A percentile compares a stretch with the other conserved stretches of the same genome.
phyloP scores from a whole-genome alignment of 2,888 invertebrate species.

The Parelbella ahira region DNA sequence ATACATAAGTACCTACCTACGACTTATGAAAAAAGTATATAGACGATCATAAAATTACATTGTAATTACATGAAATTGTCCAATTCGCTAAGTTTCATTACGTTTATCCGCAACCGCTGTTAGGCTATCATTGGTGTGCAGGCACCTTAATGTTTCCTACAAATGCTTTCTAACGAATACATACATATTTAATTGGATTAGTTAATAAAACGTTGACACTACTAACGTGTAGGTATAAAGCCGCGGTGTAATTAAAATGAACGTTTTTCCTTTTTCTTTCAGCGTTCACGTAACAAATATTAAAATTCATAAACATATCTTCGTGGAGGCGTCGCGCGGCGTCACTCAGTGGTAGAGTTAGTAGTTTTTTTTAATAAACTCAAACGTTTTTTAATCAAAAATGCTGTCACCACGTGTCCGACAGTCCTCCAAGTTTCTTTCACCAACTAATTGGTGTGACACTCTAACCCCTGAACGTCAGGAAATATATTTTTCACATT shows the following conservation, averaged over 20 bases:
- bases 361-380: constrained; percentile 26
- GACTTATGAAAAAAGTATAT: too few species aligned
- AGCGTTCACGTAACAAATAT: constrained; percentile 19
- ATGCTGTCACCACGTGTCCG: constrained; percentile 60
- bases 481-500: constrained; percentile 47
- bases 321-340: too few species aligned
- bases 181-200: too few species aligned
- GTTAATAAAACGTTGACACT: constrained; percentile 1
- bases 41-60: too few species aligned
- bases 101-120: too few species aligned
- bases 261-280: constrained; percentile 20
- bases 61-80: too few species aligned
- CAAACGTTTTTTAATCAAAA: constrained; percentile 38
- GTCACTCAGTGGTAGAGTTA: constrained; percentile 14
- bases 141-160: too few species aligned
- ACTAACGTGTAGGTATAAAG: background rate
- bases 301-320: constrained; percentile 19
- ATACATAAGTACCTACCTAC: too few species aligned
- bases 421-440: constrained; percentile 59
- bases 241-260: constrained; percentile 19
- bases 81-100: too few species aligned
- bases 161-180: too few species aligned
- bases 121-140: too few species aligned
- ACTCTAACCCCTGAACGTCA: constrained; percentile 53
- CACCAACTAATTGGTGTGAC: constrained; percentile 76